Evolutionary conservation across 2,113 vertebrate species (phyloP).

Genomic region (Xyliphius kryptos): DNA sequence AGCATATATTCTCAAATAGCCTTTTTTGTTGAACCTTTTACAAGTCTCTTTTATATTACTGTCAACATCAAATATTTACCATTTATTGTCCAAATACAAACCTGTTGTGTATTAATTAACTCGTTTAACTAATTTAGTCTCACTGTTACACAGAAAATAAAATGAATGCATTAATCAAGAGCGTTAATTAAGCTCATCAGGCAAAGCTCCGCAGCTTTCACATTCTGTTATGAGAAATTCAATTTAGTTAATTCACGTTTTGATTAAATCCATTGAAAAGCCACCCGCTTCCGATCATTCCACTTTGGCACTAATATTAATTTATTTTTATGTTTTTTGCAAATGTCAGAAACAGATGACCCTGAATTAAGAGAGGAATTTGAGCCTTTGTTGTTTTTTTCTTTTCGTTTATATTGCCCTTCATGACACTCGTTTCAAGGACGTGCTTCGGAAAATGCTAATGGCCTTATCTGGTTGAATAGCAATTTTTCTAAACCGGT

Average conservation of each 20-base stretch:
- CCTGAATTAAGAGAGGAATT: constrained; percentile 4
- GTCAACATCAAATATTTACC: too few relatives aligned
- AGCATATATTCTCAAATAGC: too few relatives aligned
- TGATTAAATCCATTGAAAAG: constrained; percentile 12
- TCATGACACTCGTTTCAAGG: constrained; percentile 4
- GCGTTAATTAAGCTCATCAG: constrained; percentile 9
- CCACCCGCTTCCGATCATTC: background rate
- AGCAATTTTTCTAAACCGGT: background rate
- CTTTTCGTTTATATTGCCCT: background rate
- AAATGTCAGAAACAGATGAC: background rate
- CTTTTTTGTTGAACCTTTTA: too few relatives aligned
- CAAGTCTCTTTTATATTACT: background rate
- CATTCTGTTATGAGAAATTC: background rate
- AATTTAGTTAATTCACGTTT: constrained; percentile 2
- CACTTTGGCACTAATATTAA: too few relatives aligned
- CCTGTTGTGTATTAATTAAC: background rate
- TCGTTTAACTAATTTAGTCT: background rate
- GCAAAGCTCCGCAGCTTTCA: background rate
- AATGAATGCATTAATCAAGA: background rate
- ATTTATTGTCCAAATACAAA: too few relatives aligned
- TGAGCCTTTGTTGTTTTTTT: constrained; percentile 1
- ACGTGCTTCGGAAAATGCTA: background rate
- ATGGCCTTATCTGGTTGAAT: background rate
- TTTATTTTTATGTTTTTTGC: background rate
- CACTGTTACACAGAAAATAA: background rate